Evolutionary conservation across 2,113 vertebrate genomes (phyloP), one percentile per base, ranked within the genome.

Genomic region (Herpailurus yagouaroundi): DNA sequence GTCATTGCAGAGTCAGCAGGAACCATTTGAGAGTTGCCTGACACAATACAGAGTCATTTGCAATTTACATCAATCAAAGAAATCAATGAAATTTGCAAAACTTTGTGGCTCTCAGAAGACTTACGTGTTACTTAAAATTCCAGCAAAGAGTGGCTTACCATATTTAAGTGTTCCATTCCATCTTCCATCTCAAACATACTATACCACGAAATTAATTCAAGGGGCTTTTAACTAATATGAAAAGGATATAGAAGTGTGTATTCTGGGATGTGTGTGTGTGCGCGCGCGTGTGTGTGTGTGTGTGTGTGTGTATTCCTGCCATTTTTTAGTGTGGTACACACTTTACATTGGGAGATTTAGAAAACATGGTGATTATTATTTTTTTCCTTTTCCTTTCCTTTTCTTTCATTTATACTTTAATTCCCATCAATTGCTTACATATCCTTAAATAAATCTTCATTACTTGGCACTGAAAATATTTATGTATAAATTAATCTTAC

Each of bases 11-110:
- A 77, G 64, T 91, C 93, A 95, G 74, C 83, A 94, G 83, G 92
- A 91, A 89, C 83, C 71, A 77, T 84, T 4, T 85, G 38, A 91
- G 80, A 93, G 45, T 74, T 92, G 25, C 60, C 27, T 77, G 76
- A 82, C 55, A 94, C 76, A 85, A 50, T 69, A 23, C 2, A 81
- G 80, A 89, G 71, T 89, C 71, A 79, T 48, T 94, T 73, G 60
- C 38, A 94, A 83, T 97, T 96, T 94, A n/a, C 27, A 60, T 97
- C 94, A 87, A 15, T 96, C 74, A 91, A 81, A 79, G 57, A 94
- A 93, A 98, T 97, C 93, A 19, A 87, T 92, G 57, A 91, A 89
- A 93, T 94, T 88, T 80, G 74, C 95, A 93, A 92, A 66, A 52
- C 16, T 84, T 45, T 85, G 38, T 92, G 71, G 45, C 38, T 91